These are phyloP conservation scores for Listronotus bonariensis DNA, from an alignment of 1,140 invertebrate species.

Conservation along the genomic window DNA sequence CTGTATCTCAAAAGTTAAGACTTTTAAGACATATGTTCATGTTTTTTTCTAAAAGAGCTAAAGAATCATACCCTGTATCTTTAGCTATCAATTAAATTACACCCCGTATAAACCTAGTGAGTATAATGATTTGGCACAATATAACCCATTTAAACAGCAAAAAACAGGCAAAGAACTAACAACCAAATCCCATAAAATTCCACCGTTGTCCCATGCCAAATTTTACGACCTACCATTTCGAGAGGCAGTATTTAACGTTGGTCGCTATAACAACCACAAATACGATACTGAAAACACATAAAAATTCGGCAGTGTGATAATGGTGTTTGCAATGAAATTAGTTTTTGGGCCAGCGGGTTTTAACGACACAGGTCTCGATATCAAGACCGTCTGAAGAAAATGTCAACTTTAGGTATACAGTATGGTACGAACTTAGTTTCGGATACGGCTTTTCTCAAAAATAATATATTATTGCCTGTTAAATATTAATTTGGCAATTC, in stretches of 20 bases:
- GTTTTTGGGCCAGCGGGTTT: constrained; percentile 16
- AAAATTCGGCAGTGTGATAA: constrained; percentile 27
- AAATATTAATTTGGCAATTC: no score
- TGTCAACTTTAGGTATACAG: constrained; percentile 1
- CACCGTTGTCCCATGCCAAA: constrained; percentile 5
- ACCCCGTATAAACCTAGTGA: no score
- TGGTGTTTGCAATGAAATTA: constrained; percentile 30
- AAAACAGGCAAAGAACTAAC: no score
- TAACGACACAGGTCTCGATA: constrained; percentile 26
- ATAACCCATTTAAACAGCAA: no score
- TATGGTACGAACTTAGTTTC: not conserved
- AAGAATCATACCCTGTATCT: no score
- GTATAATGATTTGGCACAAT: not conserved
- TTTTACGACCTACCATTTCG: not conserved
- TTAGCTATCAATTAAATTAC: no score
- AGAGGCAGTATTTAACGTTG: constrained; percentile 14
- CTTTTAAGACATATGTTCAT: no score
- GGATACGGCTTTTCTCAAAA: not conserved
- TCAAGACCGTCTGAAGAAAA: constrained; percentile 12
- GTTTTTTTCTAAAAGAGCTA: no score
- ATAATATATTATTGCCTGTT: no score
- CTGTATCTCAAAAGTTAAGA: no score
- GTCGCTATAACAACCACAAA: constrained; percentile 17
- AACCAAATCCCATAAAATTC: constrained; percentile 10
- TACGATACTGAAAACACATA: constrained; percentile 20